These are phyloP conservation scores for Cherax quadricarinatus DNA, from an alignment of 1,140 invertebrate species.

Conservation along the genomic window DNA sequence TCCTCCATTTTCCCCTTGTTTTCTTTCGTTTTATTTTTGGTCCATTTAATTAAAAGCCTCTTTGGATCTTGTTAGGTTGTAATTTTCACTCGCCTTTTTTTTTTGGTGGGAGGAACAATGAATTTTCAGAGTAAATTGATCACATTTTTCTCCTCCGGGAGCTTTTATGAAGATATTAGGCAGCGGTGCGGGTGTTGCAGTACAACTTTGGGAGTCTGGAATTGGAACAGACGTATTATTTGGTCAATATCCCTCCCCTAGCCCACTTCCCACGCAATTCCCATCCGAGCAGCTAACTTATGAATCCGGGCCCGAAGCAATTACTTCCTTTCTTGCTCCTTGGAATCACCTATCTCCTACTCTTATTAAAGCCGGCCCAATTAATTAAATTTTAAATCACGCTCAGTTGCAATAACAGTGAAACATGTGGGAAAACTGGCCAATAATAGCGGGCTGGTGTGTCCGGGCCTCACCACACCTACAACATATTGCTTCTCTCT, in stretches of 20 bases:
- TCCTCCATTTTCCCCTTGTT: conserved; percentile 49
- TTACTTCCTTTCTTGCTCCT: conserved; percentile 43
- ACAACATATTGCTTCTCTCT: conserved; percentile 37
- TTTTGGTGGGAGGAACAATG: conserved; percentile 19
- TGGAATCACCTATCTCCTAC: conserved; percentile 21
- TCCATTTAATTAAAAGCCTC: conserved; percentile 58
- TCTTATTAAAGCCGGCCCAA: conserved; percentile 27
- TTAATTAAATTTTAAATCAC: conserved; percentile 55
- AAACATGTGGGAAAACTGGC: conserved; percentile 53
- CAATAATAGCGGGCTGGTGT: conserved; percentile 7
- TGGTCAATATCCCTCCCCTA: conserved; percentile 21
- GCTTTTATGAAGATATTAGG: conserved; percentile 29
- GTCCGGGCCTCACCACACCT: conserved; percentile 37
- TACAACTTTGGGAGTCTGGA: background rate
- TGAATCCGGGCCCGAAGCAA: conserved; percentile 31
- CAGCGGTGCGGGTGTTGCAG: background rate
- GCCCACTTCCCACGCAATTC: conserved; percentile 11
- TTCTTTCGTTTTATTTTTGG: conserved; percentile 62
- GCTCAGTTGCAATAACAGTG: conserved; percentile 56
- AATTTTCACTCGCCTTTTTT: conserved; percentile 30
- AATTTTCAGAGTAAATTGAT: conserved; percentile 46
- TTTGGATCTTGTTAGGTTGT: conserved; percentile 43
- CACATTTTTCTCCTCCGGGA: conserved; percentile 17
- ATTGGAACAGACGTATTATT: conserved; percentile 30
- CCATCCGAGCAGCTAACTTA: conserved; percentile 38